Evolutionary conservation across 2,113 vertebrate species (phyloP).

Genomic region (Silurus asotus): DNA sequence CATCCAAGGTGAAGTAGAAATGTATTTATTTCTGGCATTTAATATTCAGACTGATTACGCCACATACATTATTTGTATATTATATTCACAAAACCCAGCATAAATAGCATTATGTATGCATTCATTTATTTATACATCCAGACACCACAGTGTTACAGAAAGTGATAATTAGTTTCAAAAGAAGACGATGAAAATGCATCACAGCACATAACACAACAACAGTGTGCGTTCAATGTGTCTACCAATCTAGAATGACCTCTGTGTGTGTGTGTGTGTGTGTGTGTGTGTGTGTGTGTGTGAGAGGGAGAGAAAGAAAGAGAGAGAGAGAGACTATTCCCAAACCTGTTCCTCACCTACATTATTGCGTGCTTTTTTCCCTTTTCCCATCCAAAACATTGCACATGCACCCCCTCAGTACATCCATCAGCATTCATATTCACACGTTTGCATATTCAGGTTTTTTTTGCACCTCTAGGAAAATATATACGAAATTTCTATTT

Average conservation of each 20-base stretch:
- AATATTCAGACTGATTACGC: neutral
- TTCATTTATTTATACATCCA: neutral
- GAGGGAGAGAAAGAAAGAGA: neutral
- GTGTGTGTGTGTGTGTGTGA: neutral
- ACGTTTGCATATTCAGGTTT: constrained; percentile 33
- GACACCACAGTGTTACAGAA: neutral
- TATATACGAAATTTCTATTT: constrained; percentile 21
- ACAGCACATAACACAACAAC: neutral
- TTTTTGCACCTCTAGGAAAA: constrained; percentile 40
- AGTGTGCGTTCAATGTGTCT: neutral
- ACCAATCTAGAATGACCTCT: neutral
- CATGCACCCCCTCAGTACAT: neutral
- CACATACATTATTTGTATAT: neutral
- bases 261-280: neutral
- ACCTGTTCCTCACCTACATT: neutral
- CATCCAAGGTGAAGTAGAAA: too few relatives aligned
- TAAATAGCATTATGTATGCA: neutral
- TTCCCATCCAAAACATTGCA: neutral
- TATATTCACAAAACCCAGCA: neutral
- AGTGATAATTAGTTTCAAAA: neutral
- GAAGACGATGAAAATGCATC: neutral
- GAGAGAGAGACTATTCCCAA: neutral
- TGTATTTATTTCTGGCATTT: neutral
- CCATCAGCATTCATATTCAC: constrained; percentile 29
- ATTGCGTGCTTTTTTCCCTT: neutral